Evolutionary conservation across 2,113 vertebrate genomes (phyloP).

Genomic region (Polypterus senegalus): DNA sequence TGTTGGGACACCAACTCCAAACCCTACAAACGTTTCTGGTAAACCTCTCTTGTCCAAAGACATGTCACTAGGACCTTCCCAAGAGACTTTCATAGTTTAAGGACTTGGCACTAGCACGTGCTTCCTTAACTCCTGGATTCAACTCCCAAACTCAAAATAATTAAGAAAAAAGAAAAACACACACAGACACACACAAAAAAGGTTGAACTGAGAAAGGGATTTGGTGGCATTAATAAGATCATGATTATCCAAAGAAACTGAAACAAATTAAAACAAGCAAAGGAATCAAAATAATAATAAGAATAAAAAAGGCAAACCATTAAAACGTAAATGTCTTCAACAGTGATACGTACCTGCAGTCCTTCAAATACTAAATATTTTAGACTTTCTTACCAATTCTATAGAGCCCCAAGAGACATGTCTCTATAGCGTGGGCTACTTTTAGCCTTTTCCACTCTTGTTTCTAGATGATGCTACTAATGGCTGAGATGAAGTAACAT

Average conservation of each 20-base stretch:
- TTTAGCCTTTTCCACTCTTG: constrained; percentile 30
- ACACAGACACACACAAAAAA: neutral
- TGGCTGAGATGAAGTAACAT: too few relatives aligned
- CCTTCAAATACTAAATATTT: constrained; percentile 67
- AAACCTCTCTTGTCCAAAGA: too few relatives aligned
- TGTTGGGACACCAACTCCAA: too few relatives aligned
- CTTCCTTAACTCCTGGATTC: neutral
- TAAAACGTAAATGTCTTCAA: constrained; percentile 24
- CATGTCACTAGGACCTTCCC: too few relatives aligned
- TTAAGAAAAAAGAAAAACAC: neutral
- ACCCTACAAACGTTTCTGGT: too few relatives aligned
- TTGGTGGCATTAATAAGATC: neutral
- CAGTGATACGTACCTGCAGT: constrained; percentile 86
- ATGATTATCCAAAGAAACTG: constrained; percentile 5
- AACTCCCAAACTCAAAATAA: neutral
- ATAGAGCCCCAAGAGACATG: constrained; percentile 31
- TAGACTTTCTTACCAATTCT: constrained; percentile 85
- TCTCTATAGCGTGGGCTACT: constrained; percentile 26
- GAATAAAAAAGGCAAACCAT: constrained; percentile 24
- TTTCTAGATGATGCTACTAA: too few relatives aligned
- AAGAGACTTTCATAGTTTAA: too few relatives aligned
- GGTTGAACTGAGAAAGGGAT: neutral
- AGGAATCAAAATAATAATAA: neutral
- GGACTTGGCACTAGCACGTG: too few relatives aligned
- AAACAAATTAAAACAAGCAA: neutral